These are phyloP conservation scores for Ectemnius cavifrons DNA, from an alignment of 2,888 invertebrate genomes.

Conservation along the genomic window DNA sequence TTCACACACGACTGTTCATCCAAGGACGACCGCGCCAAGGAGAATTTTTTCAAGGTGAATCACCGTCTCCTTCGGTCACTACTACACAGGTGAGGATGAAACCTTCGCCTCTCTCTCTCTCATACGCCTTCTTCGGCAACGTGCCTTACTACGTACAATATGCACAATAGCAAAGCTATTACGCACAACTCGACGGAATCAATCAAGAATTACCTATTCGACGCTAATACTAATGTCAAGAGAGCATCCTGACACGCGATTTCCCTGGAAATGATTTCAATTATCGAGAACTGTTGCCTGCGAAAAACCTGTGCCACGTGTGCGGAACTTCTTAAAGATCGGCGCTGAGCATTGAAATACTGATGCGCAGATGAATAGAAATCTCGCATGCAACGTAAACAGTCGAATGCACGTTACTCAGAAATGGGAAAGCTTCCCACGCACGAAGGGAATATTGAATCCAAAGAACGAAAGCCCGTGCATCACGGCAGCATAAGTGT, in stretches of 20 bases:
- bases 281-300: not conserved
- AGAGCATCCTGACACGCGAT: not conserved
- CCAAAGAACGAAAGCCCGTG: not conserved
- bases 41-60: conserved; percentile 71
- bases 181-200: no score
- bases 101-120: not conserved
- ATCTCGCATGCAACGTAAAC: not conserved
- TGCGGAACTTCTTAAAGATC: not conserved
- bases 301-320: not conserved
- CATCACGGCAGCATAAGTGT: not conserved
- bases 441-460: conserved; percentile 11
- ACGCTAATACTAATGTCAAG: no score
- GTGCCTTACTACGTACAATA: conserved; percentile 8
- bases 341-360: not conserved
- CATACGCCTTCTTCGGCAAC: conserved; percentile 1
- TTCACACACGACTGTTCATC: conserved; percentile 43
- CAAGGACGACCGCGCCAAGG: conserved; percentile 66
- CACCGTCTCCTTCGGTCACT: conserved; percentile 54
- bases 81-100: conserved; percentile 37
- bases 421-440: conserved; percentile 40
- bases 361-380: conserved; percentile 9
- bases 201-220: no score
- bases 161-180: not conserved
- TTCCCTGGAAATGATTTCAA: not conserved
- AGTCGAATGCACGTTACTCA: conserved; percentile 18